Evolutionary conservation across 2,797 vertebrate genomes (phyloP), one percentile per base, ranked within the genome.

Genomic region (Telmatherina bonti): DNA sequence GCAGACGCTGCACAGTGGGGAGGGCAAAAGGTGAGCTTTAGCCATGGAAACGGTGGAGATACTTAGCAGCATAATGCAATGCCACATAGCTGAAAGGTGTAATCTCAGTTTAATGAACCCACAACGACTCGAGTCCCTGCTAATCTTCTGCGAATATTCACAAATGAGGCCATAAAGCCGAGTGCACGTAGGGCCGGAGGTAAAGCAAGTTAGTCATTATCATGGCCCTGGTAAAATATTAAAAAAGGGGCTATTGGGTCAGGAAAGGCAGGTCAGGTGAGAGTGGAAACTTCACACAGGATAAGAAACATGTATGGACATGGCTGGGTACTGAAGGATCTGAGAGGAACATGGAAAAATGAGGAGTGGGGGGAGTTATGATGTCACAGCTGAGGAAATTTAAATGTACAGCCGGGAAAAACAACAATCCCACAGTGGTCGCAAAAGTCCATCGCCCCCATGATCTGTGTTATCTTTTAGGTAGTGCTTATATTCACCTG

Each of bases 271-370:
- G 78, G 36, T 56, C 68, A 67, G 73, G 63, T 59, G 56, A 1
- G 20, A 88, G 74, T 89, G 91, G 91, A 93, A 93, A 92, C 83
- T 89, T 92, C 89, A 81, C 85, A 86, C 83, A 67, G 74, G 79
- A 77, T 82, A 76, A 76, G 62, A 54, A 36, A 20, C 57, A 52
- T 51, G 63, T 4, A 15, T 1, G 9, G 67, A 70, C 57, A 12
- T 38, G 54, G 61, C 16, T 11, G 69, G 59, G 62, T 78, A 54
- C 30, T 47, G 11, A 0, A 52, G 64, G 60, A 53, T 66, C 51
- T 43, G 36, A 35, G 36, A 8, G 18, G 27, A 60, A 1, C 57
- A 30, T 12, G 31, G 11, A 29, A 38, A 26, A 35, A n/a, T 9
- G 8, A 11, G 35, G 20, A 49, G 31, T 20, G 26, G 22, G 29